Base-by-base conservation (phyloP, 2,797 vertebrate genomes). In the Euthynnus affinis region DNA sequence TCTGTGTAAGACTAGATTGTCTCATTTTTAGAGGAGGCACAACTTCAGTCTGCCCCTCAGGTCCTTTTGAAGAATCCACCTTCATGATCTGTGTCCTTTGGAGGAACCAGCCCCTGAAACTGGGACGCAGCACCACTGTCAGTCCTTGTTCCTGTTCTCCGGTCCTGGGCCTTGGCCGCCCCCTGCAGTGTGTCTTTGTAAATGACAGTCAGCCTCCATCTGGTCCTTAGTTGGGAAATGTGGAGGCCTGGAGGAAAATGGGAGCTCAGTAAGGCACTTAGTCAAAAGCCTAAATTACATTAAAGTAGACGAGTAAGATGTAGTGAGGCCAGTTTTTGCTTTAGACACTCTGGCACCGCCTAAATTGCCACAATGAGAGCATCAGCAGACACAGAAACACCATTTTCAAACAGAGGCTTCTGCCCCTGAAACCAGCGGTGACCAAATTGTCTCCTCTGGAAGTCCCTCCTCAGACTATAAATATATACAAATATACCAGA, bases 161-260 rank as follows among this genome's bases (percentile, higher is more conserved):
- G 44, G 20, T 65, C 42, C 25, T 2, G n/a, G 67, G 29, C 51
- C 81, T 68, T 3, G 15, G 66, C 59, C 87, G 80, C 82, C 89
- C 74, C 84, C 86, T 87, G 86, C 84, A 78, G 76, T 69, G 0
- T 25, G 22, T n/a, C 5, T 37, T 53, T 17, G 22, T 55, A 48
- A 40, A 78, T 20, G 4, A 46, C 74, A 40, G 37, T 8, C 14
- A 59, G 56, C 13, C 22, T 65, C 57, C 9, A 29, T 53, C 46
- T 58, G 70, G 78, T 87, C 86, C 59, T 29, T 85, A 58, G 67
- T 25, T 52, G 63, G 0, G 20, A 15, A 29, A 52, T 71, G 44
- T 78, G 40, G 29, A 60, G 56, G 53, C 49, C 49, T 81, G 29
- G 17, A 67, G 48, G 53, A 59, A 69, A 82, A 56, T 34, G n/a